These are phyloP conservation scores for Lathamus discolor DNA, from an alignment of 2,113 vertebrate species.

Conservation along the genomic window DNA sequence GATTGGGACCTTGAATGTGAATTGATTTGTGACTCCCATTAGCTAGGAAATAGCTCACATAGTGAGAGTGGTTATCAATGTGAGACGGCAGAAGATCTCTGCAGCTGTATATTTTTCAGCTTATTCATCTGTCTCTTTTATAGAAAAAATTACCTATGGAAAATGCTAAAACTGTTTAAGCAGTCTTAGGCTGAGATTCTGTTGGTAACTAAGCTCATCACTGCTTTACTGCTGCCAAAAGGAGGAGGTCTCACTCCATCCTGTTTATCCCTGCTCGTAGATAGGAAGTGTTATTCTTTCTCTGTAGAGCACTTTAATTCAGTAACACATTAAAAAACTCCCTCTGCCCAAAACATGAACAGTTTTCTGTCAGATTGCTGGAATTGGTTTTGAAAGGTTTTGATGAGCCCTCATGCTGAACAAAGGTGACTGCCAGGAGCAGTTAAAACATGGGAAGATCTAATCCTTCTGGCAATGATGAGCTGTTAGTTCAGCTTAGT, in stretches of 20 bases:
- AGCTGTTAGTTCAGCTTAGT: background rate
- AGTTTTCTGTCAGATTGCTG: background rate
- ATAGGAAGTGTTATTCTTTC: background rate
- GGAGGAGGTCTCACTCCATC: background rate
- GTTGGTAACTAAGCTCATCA: background rate
- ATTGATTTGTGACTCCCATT: background rate
- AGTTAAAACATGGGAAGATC: background rate
- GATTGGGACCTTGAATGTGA: background rate
- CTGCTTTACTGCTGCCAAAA: background rate
- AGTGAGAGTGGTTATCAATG: background rate
- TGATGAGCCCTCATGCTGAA: background rate
- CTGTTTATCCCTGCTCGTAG: background rate
- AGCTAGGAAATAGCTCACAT: background rate
- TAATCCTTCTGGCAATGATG: background rate
- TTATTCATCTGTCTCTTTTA: background rate
- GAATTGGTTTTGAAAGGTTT: background rate
- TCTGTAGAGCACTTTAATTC: background rate
- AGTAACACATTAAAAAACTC: background rate
- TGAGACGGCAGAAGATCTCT: background rate
- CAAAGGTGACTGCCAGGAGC: background rate
- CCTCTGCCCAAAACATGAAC: background rate
- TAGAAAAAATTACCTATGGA: background rate
- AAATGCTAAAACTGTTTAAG: constrained; percentile 13
- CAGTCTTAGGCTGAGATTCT: background rate
- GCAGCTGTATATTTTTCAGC: background rate